Evolutionary conservation across 2,113 vertebrate species (phyloP), one percentile per base, ranked within the genome.

Genomic region (Strix uralensis): DNA sequence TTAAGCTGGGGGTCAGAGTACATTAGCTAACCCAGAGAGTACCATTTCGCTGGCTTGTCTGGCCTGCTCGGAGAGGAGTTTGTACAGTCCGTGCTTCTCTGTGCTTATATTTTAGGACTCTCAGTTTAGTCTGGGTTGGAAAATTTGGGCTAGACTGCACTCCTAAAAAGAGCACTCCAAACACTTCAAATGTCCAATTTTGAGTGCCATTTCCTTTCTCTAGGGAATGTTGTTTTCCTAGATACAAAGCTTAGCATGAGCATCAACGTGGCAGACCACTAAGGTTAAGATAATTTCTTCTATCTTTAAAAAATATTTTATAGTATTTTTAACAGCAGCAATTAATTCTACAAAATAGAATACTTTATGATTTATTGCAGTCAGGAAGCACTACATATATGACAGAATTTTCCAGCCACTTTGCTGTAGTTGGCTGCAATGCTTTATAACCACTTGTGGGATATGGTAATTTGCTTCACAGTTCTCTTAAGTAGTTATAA

Each of bases 51-150:
- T 75, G 70, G 29, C 27, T 94, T 63, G 29, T 54, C 75, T 88
- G 58, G 29, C 59, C 86, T 86, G 20, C 77, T 91, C 42, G 25
- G 55, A 80, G 59, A 70, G 38, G 32, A 70, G 57, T 88, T 83
- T 83, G 63, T 57, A 55, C 13, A 78, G 44, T 75, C 66, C 9
- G 1, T 91, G 59, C 69, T 86, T 71, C 72, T 88, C 46, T 87
- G 10, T 93, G 92, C 92, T 94, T 92, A 69, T 85, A 42, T 95
- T 93, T 95, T 94, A 86, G 70, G 55, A 49, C 36, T 81, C 11
- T 79, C 46, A 84, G 80, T 95, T 96, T 95, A 94, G 81, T 87
- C 92, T 91, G 36, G 26, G 10, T 72, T 72, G 13, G 61, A 89
- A 94, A 94, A 87, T 57, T 61, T 62, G 83, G 17, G 66, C 36